These are phyloP conservation scores for Megathymus violae DNA, from an alignment of 1,140 invertebrate genomes.

Conservation along the genomic window DNA sequence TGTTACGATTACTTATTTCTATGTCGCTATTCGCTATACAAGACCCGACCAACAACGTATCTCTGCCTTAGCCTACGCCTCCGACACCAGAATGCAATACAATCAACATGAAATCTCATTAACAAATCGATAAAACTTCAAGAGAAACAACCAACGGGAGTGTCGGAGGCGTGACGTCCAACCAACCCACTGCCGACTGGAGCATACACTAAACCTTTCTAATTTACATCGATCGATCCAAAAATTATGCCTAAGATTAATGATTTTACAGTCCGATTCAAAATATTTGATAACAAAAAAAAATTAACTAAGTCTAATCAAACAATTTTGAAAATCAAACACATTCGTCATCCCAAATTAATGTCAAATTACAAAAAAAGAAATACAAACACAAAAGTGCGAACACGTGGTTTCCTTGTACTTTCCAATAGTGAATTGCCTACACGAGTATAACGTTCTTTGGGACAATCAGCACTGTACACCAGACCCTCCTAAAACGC, in stretches of 20 bases:
- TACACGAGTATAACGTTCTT: conserved; percentile 78
- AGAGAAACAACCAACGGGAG: conserved; percentile 74
- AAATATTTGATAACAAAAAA: conserved; percentile 42
- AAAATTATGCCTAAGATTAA: conserved; percentile 58
- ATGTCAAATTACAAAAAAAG: conserved; percentile 40
- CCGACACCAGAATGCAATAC: conserved; percentile 56
- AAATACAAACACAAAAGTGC: conserved; percentile 39
- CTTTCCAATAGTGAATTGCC: conserved; percentile 54
- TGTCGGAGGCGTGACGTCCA: conserved; percentile 51
- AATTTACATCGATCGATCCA: conserved; percentile 66
- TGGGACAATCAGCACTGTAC: conserved; percentile 79
- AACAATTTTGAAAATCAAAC: conserved; percentile 38
- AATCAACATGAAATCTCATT: conserved; percentile 69
- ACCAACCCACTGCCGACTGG: conserved; percentile 57
- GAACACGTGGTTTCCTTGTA: conserved; percentile 41
- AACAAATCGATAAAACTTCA: conserved; percentile 76
- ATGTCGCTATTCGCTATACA: conserved; percentile 69
- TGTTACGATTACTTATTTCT: conserved; percentile 75
- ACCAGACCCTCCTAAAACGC: conserved; percentile 79
- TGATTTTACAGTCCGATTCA: conserved; percentile 49
- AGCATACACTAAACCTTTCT: conserved; percentile 56
- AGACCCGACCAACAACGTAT: conserved; percentile 49
- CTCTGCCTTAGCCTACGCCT: conserved; percentile 32
- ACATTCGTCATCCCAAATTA: conserved; percentile 54
- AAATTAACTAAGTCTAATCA: conserved; percentile 46